These are phyloP conservation scores for Leptodactylus fallax DNA, from an alignment of 2,797 vertebrate species.

Conservation along the genomic window DNA sequence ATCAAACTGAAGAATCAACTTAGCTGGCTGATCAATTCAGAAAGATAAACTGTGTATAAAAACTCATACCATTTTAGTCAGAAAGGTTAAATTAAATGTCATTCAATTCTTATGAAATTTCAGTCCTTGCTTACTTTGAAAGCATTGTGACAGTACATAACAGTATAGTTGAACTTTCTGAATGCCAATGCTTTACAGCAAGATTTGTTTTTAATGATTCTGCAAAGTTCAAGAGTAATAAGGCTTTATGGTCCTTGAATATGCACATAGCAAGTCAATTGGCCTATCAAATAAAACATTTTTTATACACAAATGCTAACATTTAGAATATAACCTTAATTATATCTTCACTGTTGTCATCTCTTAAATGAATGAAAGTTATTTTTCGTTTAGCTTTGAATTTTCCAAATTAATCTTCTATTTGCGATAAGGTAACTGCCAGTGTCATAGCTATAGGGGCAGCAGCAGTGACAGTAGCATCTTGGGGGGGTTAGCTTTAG, in stretches of 20 bases:
- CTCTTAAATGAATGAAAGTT: neutral
- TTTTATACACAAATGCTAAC: conserved; percentile 33
- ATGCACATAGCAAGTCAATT: conserved; percentile 56
- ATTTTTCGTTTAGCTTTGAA: neutral
- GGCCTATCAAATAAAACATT: conserved; percentile 45
- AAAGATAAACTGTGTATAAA: conserved; percentile 68
- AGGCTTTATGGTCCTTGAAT: conserved; percentile 49
- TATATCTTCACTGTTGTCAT: conserved; percentile 33
- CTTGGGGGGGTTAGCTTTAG: no score
- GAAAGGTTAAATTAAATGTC: conserved; percentile 73
- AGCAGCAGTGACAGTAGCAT: no score
- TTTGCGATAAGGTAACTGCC: neutral
- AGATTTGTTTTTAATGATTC: conserved; percentile 69
- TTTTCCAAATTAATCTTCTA: neutral
- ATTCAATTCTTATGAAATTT: conserved; percentile 70
- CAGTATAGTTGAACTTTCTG: conserved; percentile 67
- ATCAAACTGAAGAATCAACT: conserved; percentile 67
- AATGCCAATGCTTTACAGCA: conserved; percentile 66
- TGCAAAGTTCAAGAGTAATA: conserved; percentile 65
- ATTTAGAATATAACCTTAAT: conserved; percentile 44
- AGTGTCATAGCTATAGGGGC: neutral
- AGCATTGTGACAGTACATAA: conserved; percentile 67
- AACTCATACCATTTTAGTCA: conserved; percentile 68
- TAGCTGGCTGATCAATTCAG: conserved; percentile 61
- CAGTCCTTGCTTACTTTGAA: conserved; percentile 66